phyloP scores from a whole-genome alignment of 2,113 vertebrate genomes.

The Tetrax tetrax region DNA sequence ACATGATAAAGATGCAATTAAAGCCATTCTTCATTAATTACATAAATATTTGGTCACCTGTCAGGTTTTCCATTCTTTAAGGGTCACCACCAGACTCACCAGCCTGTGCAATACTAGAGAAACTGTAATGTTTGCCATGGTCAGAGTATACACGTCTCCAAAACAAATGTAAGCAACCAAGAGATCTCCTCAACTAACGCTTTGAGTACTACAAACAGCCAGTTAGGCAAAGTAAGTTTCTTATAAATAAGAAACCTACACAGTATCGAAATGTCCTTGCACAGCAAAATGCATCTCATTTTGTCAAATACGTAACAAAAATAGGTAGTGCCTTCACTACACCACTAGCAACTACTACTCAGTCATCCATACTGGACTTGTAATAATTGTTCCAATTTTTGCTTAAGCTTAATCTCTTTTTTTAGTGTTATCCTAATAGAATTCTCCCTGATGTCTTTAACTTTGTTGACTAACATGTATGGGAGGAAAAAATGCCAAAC shows the following conservation, averaged over 20 bases:
- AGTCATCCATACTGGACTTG: too few relatives aligned
- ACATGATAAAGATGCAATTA: neutral
- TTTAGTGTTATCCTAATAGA: neutral
- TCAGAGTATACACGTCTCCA: neutral
- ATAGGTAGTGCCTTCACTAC: neutral
- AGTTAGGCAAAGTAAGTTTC: neutral
- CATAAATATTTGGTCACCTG: neutral
- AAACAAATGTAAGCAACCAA: neutral
- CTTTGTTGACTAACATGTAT: neutral
- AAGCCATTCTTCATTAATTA: neutral
- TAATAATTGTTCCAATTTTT: neutral
- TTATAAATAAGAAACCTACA: neutral
- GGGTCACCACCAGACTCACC: neutral
- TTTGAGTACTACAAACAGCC: neutral
- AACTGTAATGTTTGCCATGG: neutral
- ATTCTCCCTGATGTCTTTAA: neutral
- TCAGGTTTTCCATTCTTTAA: neutral
- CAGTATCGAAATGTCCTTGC: neutral
- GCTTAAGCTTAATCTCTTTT: neutral
- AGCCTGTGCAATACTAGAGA: neutral
- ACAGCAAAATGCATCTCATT: neutral
- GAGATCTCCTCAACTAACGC: neutral
- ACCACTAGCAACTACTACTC: neutral
- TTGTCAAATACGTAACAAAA: neutral
- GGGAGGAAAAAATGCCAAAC: fast-evolving